These are phyloP conservation scores for Plecturocebus donacophilus DNA, from an alignment of 2,113 vertebrate species.

Conservation along the genomic window DNA sequence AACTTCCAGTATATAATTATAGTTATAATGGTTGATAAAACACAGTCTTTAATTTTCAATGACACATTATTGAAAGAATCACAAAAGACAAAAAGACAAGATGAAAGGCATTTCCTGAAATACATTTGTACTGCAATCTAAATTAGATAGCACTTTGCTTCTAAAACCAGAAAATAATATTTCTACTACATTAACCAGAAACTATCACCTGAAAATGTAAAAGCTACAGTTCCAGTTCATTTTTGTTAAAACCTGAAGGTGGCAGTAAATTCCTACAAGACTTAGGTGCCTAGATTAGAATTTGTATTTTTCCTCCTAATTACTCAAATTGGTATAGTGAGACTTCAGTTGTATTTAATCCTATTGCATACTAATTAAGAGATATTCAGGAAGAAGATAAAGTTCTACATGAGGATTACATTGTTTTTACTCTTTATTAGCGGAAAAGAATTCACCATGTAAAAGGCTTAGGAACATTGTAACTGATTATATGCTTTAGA, in stretches of 20 bases:
- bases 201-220: background rate
- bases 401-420: conserved; percentile 83
- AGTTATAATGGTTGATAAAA: background rate
- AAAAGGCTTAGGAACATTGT: conserved; percentile 79
- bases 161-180: background rate
- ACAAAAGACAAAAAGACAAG: conserved; percentile 7
- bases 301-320: conserved; percentile 63
- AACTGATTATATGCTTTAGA: conserved; percentile 75
- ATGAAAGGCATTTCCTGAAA: conserved; percentile 24
- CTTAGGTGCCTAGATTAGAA: conserved; percentile 49
- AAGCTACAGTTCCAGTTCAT: background rate
- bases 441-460: conserved; percentile 78
- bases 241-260: conserved; percentile 81
- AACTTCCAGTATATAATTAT: background rate
- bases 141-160: background rate
- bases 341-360: conserved; percentile 80
- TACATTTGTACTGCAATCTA: background rate
- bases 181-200: background rate
- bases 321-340: conserved; percentile 62
- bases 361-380: conserved; percentile 81
- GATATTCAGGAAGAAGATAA: conserved; percentile 78
- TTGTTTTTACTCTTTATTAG: conserved; percentile 77
- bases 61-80: background rate
- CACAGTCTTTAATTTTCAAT: conserved; percentile 39
- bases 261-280: conserved; percentile 83